These are phyloP conservation scores for Tachysurus vachellii DNA, from an alignment of 2,113 vertebrate genomes.

Conservation along the genomic window DNA sequence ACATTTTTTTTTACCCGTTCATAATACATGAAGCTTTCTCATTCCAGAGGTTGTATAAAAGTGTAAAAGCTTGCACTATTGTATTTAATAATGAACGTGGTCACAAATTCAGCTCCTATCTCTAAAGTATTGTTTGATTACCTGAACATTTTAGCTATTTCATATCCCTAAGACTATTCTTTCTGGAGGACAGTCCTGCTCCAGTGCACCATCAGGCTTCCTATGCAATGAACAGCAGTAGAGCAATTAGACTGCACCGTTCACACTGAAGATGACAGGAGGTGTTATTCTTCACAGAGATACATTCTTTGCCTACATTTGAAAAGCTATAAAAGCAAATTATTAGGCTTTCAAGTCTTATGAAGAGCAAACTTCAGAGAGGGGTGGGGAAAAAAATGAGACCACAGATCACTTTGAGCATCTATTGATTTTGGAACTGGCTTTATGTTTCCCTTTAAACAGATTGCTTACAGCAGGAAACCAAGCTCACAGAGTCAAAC, in stretches of 20 bases:
- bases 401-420: conserved; percentile 45
- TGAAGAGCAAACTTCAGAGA: conserved; percentile 32
- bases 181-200: conserved; percentile 28
- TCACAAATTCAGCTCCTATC: not conserved
- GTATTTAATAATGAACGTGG: not conserved
- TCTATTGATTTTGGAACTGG: conserved; percentile 32
- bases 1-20: not conserved
- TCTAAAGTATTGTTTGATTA: conserved; percentile 1
- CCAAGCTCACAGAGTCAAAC: conserved; percentile 2
- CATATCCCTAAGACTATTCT: conserved; percentile 44
- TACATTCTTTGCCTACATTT: conserved; percentile 17
- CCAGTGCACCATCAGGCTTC: conserved; percentile 58
- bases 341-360: conserved; percentile 38
- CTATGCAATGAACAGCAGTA: conserved; percentile 58
- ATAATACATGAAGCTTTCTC: not conserved
- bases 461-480: conserved; percentile 41
- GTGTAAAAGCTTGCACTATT: not conserved
- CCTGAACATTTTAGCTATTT: conserved; percentile 1
- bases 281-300: conserved; percentile 11
- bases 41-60: not conserved
- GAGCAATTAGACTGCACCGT: conserved; percentile 57
- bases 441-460: conserved; percentile 31
- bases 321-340: conserved; percentile 37
- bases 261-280: conserved; percentile 46
- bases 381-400: not conserved